These are phyloP conservation scores for Monopterus albus DNA, from an alignment of 2,113 vertebrate species.

Conservation along the genomic window DNA sequence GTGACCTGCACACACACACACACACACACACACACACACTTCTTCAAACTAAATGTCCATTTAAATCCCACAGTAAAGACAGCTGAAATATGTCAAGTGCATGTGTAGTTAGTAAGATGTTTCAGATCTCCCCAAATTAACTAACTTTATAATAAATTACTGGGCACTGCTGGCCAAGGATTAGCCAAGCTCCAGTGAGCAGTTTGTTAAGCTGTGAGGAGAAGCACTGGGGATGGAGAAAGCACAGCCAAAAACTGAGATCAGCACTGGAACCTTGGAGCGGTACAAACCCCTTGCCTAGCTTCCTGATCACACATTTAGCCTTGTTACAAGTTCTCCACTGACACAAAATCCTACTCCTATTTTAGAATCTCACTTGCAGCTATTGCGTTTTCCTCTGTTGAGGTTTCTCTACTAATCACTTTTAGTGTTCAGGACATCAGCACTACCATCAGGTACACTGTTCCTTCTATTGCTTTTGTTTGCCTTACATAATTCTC, in stretches of 20 bases:
- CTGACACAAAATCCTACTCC: slow-evolving; percentile 42
- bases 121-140: slow-evolving; percentile 73
- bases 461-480: slow-evolving; percentile 31
- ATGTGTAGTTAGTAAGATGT: slow-evolving; percentile 45
- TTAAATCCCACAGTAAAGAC: slow-evolving; percentile 39
- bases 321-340: slow-evolving; percentile 59
- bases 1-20: neutral
- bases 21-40: slow-evolving; percentile 37
- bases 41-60: slow-evolving; percentile 57
- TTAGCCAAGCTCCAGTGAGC: slow-evolving; percentile 78
- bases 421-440: slow-evolving; percentile 42
- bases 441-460: slow-evolving; percentile 40
- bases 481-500: slow-evolving; percentile 54
- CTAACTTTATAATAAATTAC: slow-evolving; percentile 80
- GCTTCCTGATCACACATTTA: slow-evolving; percentile 59
- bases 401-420: slow-evolving; percentile 44
- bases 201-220: slow-evolving; percentile 77
- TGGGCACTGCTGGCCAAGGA: slow-evolving; percentile 69
- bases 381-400: slow-evolving; percentile 29
- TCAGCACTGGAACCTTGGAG: slow-evolving; percentile 66
- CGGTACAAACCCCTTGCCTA: slow-evolving; percentile 27
- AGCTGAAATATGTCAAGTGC: slow-evolving; percentile 46
- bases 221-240: slow-evolving; percentile 58
- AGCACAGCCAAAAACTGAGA: slow-evolving; percentile 67
- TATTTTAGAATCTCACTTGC: slow-evolving; percentile 27